These are phyloP conservation scores for Brachystomella parvula DNA, from an alignment of 1,140 invertebrate species.

Conservation along the genomic window DNA sequence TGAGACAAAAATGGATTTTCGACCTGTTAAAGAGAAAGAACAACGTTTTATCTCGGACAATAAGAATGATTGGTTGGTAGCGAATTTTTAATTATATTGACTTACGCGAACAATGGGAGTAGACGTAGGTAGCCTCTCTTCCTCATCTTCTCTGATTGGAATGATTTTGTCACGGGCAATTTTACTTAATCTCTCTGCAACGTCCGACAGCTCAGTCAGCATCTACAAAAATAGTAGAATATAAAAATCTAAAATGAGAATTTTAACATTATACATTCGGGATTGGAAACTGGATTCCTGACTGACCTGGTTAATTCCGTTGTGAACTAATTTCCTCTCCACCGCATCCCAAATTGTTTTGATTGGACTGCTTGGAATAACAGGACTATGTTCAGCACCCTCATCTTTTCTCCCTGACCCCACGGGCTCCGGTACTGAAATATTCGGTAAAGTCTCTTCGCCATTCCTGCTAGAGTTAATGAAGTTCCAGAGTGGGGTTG, in stretches of 20 bases:
- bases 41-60: not conserved
- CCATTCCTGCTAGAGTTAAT: not conserved
- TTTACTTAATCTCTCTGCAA: slow-evolving; percentile 33
- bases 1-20: slow-evolving; percentile 37
- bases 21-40: slow-evolving; percentile 33
- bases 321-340: slow-evolving; percentile 22
- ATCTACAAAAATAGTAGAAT: slow-evolving; percentile 15
- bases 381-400: not conserved
- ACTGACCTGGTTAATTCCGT: slow-evolving; percentile 34
- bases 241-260: not conserved
- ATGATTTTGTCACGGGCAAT: slow-evolving; percentile 35
- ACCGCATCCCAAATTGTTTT: slow-evolving; percentile 31
- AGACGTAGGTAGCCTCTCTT: slow-evolving; percentile 24
- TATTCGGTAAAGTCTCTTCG: not conserved
- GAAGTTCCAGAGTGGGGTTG: not conserved
- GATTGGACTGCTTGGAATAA: not conserved
- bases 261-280: not conserved
- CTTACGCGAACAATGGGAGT: slow-evolving; percentile 29
- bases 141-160: slow-evolving; percentile 35
- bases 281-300: not conserved
- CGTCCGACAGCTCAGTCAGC: slow-evolving; percentile 28
- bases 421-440: not conserved
- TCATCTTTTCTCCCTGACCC: not conserved
- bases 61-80: not conserved
- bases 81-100: not conserved